These are phyloP conservation scores for Ephydatia muelleri DNA, from an alignment of 37 sponge, comb jelly and placozoan genomes.

Conservation along the genomic window DNA sequence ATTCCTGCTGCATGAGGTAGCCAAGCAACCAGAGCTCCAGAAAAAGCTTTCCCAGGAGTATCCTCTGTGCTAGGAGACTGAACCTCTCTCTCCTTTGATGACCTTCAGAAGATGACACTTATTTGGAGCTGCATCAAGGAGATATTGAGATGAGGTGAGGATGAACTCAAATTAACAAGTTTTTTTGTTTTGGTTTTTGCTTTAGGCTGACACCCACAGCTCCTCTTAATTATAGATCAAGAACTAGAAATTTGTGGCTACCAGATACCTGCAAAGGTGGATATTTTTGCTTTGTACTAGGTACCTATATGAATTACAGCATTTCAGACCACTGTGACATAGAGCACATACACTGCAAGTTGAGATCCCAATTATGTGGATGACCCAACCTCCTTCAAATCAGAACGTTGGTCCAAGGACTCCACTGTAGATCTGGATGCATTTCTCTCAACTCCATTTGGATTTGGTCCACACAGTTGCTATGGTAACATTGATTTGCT, in stretches of 20 bases:
- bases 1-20: conserved; percentile 44
- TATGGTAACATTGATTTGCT: conserved; percentile 26
- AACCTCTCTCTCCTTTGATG: conserved; percentile 13
- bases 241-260: conserved; percentile 17
- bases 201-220: conserved; percentile 22
- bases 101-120: conserved; percentile 28
- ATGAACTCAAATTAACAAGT: too few species aligned
- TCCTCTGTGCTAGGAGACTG: background rate
- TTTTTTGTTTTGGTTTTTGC: background rate
- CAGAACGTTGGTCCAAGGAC: conserved; percentile 44
- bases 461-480: conserved; percentile 50
- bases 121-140: conserved; percentile 40
- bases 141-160: conserved; percentile 10
- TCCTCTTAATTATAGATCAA: conserved; percentile 2
- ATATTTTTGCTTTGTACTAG: background rate
- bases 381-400: conserved; percentile 36
- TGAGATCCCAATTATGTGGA: conserved; percentile 13
- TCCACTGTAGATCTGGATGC: background rate
- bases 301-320: background rate
- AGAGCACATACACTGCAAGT: conserved; percentile 3
- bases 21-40: conserved; percentile 39
- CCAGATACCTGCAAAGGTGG: conserved; percentile 43
- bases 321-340: background rate
- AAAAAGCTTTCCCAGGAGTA: conserved; percentile 30
- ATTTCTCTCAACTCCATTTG: conserved; percentile 45